Evolutionary conservation across 2,888 invertebrate species (phyloP).

Genomic region (Drosophila antonietae): DNA sequence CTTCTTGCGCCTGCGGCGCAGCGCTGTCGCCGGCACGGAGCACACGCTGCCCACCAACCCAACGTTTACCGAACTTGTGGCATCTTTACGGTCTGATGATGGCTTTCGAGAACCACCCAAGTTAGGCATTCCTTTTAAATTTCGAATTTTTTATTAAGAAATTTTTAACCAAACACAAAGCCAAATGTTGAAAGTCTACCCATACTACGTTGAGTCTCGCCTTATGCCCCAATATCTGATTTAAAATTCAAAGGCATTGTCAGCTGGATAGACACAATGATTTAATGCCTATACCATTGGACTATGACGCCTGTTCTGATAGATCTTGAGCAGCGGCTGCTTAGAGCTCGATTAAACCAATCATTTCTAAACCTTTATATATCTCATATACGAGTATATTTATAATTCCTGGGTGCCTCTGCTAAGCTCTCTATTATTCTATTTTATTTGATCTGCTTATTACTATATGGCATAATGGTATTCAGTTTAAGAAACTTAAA

Average conservation of each 20-base stretch:
- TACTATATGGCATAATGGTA: neutral
- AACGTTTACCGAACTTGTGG: neutral
- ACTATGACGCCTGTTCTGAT: neutral
- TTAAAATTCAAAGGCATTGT: conserved; percentile 18
- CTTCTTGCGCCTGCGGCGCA: conserved; percentile 14
- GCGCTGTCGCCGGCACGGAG: neutral
- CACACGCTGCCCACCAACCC: neutral
- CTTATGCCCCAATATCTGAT: neutral
- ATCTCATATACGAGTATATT: no score
- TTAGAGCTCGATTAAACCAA: neutral
- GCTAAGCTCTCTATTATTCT: no score
- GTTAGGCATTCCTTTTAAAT: conserved; percentile 36
- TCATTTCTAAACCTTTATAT: neutral
- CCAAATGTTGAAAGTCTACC: conserved; percentile 21
- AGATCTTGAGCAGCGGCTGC: neutral
- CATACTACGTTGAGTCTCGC: neutral
- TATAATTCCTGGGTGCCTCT: no score
- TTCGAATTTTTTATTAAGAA: conserved; percentile 29
- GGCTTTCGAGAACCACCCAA: conserved; percentile 19
- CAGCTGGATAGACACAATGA: neutral
- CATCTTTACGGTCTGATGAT: conserved; percentile 1
- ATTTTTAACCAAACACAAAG: conserved; percentile 26
- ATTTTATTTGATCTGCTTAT: neutral
- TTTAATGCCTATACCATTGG: no score
- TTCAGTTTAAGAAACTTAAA: neutral